A percentile compares a stretch with the other conserved stretches of the same genome.
These are phyloP conservation scores for Heptranchias perlo DNA, from an alignment of 2,113 vertebrate species.

Conservation along the genomic window DNA sequence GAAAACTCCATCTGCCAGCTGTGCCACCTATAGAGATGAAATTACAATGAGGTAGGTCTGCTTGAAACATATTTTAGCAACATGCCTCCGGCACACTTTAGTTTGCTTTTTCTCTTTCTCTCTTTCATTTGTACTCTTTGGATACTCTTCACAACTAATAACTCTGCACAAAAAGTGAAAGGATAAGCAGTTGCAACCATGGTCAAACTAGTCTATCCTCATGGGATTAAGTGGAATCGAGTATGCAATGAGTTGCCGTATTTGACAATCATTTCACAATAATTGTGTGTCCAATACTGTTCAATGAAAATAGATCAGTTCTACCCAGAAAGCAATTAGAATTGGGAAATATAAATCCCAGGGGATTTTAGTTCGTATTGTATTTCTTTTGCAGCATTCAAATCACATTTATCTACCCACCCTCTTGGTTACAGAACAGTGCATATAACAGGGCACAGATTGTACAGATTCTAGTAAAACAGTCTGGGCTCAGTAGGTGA, in stretches of 20 bases:
- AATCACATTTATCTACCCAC: background rate
- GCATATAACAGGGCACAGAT: background rate
- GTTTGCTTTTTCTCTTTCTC: too few species aligned
- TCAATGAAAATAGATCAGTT: background rate
- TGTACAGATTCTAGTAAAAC: background rate
- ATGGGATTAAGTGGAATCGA: background rate
- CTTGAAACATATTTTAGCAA: constrained; percentile 7
- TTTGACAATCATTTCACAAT: background rate
- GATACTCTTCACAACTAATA: background rate
- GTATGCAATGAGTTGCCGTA: background rate
- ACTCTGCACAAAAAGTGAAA: background rate
- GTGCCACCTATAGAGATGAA: constrained; percentile 11
- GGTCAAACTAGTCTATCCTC: background rate
- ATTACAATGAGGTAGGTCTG: background rate
- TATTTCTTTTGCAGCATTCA: background rate
- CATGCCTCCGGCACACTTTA: too few species aligned
- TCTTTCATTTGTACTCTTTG: too few species aligned
- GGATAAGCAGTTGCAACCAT: background rate
- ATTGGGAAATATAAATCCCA: background rate
- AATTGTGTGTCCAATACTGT: background rate
- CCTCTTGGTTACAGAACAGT: background rate
- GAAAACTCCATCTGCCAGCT: constrained; percentile 27
- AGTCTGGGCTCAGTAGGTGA: background rate
- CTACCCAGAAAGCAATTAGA: background rate
- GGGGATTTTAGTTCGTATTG: background rate